Conservation (phyloP, 2,113 vertebrate species). For the Pedetes capensis region DNA sequence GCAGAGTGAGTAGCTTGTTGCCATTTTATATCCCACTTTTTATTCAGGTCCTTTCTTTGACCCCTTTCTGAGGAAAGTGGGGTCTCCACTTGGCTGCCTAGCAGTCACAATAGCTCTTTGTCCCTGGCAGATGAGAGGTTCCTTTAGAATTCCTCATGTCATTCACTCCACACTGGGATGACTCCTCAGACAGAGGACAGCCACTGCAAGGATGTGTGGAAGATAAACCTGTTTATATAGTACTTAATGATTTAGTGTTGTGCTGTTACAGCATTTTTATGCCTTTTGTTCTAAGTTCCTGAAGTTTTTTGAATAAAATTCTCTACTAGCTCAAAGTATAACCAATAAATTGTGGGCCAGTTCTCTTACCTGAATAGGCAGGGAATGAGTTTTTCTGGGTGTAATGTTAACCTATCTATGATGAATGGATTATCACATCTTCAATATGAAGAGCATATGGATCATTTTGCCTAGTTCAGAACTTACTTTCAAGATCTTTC, state of each 20-base stretch:
- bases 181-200: background rate
- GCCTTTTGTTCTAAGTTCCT: background rate
- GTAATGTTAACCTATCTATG: background rate
- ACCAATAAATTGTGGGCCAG: background rate
- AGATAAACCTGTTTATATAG: background rate
- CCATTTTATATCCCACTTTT: background rate
- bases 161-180: background rate
- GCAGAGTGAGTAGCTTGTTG: background rate
- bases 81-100: background rate
- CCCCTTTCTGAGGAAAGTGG: background rate
- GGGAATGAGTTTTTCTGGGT: background rate
- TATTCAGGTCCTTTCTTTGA: background rate
- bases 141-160: background rate
- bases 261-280: background rate
- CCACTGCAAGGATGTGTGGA: background rate
- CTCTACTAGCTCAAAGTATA: background rate
- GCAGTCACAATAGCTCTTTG: background rate
- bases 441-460: background rate
- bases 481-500: background rate
- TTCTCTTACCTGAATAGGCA: background rate
- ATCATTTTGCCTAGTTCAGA: background rate
- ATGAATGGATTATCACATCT: background rate
- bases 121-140: background rate
- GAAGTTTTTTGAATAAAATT: background rate
- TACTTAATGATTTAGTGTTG: background rate